phyloP scores from a whole-genome alignment of 2,797 vertebrate genomes.

The Siniperca scherzeri region DNA sequence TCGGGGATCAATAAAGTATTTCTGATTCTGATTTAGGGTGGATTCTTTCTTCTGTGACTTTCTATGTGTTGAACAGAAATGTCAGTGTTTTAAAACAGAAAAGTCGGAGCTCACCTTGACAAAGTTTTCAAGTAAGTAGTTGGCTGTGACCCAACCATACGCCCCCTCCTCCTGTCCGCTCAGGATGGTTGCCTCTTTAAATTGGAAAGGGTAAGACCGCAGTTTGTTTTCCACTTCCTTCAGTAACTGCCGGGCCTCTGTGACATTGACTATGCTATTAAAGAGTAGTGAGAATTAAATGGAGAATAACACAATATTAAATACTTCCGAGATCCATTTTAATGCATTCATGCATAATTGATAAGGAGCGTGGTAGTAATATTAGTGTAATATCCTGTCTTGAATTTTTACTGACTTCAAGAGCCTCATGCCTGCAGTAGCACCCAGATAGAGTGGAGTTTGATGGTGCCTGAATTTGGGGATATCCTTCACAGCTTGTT shows the following conservation, averaged over 20 bases:
- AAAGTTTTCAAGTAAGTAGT: slow-evolving; percentile 90
- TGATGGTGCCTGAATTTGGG: slow-evolving; percentile 80
- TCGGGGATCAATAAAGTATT: too few relatives aligned
- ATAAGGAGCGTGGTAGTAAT: background rate
- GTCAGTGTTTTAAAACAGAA: background rate
- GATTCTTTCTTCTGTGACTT: background rate
- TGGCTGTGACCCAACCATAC: slow-evolving; percentile 92
- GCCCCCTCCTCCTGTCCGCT: slow-evolving; percentile 87
- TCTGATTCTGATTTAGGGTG: background rate
- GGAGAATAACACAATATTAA: background rate
- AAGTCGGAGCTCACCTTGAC: slow-evolving; percentile 82
- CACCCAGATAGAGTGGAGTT: slow-evolving; percentile 86
- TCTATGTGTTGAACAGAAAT: background rate
- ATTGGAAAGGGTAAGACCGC: slow-evolving; percentile 84
- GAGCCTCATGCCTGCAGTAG: slow-evolving; percentile 87
- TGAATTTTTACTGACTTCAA: slow-evolving; percentile 56
- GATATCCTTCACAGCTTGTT: slow-evolving; percentile 78
- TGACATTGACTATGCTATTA: slow-evolving; percentile 58
- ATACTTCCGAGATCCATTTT: background rate
- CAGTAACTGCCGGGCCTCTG: slow-evolving; percentile 77
- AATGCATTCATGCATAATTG: background rate
- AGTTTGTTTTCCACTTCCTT: slow-evolving; percentile 82
- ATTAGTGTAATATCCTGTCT: background rate
- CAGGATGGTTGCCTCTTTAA: slow-evolving; percentile 86
- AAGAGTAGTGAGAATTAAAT: background rate